A percentile compares a stretch with the other conserved stretches of the same genome.
phyloP scores from a whole-genome alignment of 53 echinoderm and acorn worm genomes.

The Patiria pectinifera region DNA sequence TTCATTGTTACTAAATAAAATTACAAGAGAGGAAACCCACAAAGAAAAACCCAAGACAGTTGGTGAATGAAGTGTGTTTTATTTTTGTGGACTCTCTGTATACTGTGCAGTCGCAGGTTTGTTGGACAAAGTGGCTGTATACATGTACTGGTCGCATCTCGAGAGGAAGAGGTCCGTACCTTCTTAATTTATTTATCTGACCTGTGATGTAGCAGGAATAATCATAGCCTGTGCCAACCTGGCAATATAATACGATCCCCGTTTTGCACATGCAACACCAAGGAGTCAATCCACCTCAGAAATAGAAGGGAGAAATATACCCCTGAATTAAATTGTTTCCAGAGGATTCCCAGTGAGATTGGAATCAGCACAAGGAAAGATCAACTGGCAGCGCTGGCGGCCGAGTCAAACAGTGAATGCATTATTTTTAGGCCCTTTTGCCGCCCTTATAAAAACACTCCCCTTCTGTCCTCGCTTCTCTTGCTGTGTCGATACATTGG shows the following conservation, averaged over 20 bases:
- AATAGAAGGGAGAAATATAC: not conserved
- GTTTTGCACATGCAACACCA: not conserved
- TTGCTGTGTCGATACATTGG: not conserved
- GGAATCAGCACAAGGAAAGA: not conserved
- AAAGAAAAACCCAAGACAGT: no score
- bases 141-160: no score
- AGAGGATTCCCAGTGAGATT: not conserved
- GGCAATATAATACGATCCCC: not conserved
- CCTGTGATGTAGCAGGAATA: not conserved
- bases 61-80: no score
- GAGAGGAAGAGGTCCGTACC: not conserved
- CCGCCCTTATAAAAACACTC: not conserved
- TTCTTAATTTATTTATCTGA: not conserved
- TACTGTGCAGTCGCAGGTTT: no score
- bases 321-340: not conserved
- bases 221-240: not conserved
- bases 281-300: not conserved
- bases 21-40: no score
- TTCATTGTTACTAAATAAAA: no score
- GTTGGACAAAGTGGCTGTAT: no score
- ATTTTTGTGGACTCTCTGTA: no score
- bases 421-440: not conserved
- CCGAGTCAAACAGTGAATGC: not conserved
- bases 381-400: not conserved
- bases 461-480: not conserved